These are phyloP conservation scores for Mesocentrotus franciscanus DNA, from an alignment of 53 echinoderm and acorn worm species.

Conservation along the genomic window DNA sequence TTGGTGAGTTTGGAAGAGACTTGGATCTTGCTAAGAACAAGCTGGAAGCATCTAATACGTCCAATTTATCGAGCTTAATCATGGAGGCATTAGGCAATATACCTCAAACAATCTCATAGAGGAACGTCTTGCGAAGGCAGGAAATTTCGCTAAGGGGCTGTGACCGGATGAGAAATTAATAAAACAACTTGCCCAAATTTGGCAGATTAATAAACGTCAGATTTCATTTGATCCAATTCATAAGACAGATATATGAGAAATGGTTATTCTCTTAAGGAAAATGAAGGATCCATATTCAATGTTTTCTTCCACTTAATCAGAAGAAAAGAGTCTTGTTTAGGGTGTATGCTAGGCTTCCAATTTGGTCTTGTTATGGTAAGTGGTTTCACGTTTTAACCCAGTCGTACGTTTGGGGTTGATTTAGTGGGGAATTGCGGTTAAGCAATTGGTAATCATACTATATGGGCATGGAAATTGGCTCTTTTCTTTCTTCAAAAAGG, in stretches of 20 bases:
- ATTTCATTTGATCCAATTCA: constrained; percentile 53
- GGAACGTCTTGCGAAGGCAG: background rate
- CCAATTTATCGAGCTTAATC: constrained; percentile 53
- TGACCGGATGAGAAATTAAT: constrained; percentile 59
- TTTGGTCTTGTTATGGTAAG: constrained; percentile 32
- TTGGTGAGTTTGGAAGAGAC: background rate
- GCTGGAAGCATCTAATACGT: constrained; percentile 35
- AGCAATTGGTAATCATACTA: constrained; percentile 53
- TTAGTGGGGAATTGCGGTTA: constrained; percentile 29
- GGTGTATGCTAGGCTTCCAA: background rate
- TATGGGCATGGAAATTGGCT: constrained; percentile 51
- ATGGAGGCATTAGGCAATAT: constrained; percentile 38
- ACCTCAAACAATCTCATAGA: background rate
- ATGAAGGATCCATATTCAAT: constrained; percentile 23
- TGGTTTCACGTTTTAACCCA: constrained; percentile 58
- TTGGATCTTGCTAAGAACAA: background rate
- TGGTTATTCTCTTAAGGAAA: background rate
- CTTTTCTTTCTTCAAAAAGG: background rate
- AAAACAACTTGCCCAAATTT: constrained; percentile 34
- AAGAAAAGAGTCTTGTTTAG: constrained; percentile 26
- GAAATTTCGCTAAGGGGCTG: constrained; percentile 51
- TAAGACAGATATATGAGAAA: constrained; percentile 22
- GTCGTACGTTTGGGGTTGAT: constrained; percentile 49
- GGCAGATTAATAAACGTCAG: constrained; percentile 58
- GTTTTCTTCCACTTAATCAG: constrained; percentile 42